Evolutionary conservation across 2,797 vertebrate species (phyloP), one percentile per base, ranked within the genome.

Genomic region (Betta splendens): DNA sequence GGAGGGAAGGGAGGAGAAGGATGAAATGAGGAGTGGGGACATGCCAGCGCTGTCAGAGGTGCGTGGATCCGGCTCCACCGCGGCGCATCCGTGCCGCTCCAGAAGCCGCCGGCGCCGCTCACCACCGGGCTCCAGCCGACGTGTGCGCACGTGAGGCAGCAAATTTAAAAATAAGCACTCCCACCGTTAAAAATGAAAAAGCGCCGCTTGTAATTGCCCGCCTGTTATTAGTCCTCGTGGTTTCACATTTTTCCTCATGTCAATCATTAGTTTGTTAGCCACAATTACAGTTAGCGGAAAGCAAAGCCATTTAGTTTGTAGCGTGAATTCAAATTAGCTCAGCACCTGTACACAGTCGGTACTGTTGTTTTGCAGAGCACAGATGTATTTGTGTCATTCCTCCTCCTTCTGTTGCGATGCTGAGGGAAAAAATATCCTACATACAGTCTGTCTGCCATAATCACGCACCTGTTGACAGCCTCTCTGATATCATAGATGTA

Each of bases 361-460:
- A 39, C 53, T 70, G 62, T 77, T 83, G 65, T 83, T 79, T 77
- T 55, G 49, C 17, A 57, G 61, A 67, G 71, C 69, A 55, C 85
- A 83, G 75, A 84, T 86, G 82, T 59, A 82, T 71, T 71, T 18
- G 43, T 71, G 69, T 81, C 66, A 74, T 75, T 65, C 69, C 63
- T 72, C 50, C 64, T 75, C 77, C 71, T 77, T 78, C 70, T 78
- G 72, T 53, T 77, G 44, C 74, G 81, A 78, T 46, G 58, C 54
- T 15, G 16, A 28, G 37, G 8, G 5, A n/a, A 36, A 40, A 48
- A 23, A 49, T 23, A 51, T 61, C 66, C 71, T 70, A 78, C 84
- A 75, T 81, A 54, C 77, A 85, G 79, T 77, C 84, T 86, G 86
- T 80, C 75, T 71, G 7, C 68, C 68, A 81, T 87, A 71, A 87